phyloP scores from a whole-genome alignment of 2,797 vertebrate genomes.

The Siniperca scherzeri region DNA sequence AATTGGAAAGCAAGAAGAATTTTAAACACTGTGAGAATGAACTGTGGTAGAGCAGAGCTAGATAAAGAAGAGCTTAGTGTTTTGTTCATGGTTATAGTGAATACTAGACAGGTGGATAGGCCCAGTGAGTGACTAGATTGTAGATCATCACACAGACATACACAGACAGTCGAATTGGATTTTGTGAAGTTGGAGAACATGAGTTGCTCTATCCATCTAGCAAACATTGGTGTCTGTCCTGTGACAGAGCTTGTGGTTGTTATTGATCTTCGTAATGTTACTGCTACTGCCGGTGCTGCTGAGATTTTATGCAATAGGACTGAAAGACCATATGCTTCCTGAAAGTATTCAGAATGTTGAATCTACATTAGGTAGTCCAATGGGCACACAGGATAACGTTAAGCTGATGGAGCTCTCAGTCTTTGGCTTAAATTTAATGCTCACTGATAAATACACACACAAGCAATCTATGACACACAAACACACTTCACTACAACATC shows the following conservation, averaged over 20 bases:
- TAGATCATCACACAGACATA: constrained; percentile 58
- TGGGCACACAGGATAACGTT: constrained; percentile 18
- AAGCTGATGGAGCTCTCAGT: constrained; percentile 24
- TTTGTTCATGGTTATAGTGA: constrained; percentile 37
- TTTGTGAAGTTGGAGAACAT: constrained; percentile 51
- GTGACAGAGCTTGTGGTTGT: constrained; percentile 49
- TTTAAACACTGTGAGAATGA: constrained; percentile 37
- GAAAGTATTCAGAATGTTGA: constrained; percentile 47
- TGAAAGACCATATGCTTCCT: constrained; percentile 57
- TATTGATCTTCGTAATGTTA: constrained; percentile 75
- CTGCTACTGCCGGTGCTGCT: constrained; percentile 47
- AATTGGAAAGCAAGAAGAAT: constrained; percentile 49
- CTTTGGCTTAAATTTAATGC: constrained; percentile 25
- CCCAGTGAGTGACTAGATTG: constrained; percentile 39
- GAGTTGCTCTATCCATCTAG: constrained; percentile 52
- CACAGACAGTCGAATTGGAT: constrained; percentile 66
- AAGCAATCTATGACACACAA: constrained; percentile 20
- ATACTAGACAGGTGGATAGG: constrained; percentile 44
- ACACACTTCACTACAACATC: constrained; percentile 24
- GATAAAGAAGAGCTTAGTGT: constrained; percentile 19
- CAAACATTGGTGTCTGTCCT: constrained; percentile 54
- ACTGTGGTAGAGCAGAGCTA: not conserved
- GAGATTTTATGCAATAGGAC: constrained; percentile 64
- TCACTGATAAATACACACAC: constrained; percentile 26
- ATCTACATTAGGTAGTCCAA: constrained; percentile 42